phyloP scores from a whole-genome alignment of 2,888 invertebrate genomes.

The Parnassius glacialis region DNA sequence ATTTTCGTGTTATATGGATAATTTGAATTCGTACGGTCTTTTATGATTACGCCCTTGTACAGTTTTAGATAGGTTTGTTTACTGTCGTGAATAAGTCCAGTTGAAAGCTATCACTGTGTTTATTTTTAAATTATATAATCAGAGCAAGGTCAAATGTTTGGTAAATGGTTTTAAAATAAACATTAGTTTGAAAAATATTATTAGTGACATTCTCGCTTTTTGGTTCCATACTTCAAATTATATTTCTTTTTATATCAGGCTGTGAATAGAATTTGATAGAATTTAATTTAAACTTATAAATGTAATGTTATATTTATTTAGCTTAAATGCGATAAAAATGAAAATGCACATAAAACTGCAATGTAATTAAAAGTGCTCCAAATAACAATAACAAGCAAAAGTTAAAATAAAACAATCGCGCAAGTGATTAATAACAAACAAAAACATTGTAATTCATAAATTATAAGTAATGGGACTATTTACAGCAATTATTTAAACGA shows the following conservation, averaged over 20 bases:
- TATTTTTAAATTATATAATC: slow-evolving; percentile 10
- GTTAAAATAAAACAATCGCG: background rate
- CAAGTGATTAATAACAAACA: background rate
- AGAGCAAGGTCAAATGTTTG: slow-evolving; percentile 4
- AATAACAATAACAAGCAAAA: background rate
- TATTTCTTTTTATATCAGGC: no score
- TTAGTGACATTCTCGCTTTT: no score
- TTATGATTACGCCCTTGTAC: slow-evolving; percentile 3
- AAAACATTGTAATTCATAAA: background rate
- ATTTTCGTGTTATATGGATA: background rate
- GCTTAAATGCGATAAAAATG: no score
- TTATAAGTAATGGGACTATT: background rate
- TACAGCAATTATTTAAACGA: background rate
- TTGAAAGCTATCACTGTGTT: background rate
- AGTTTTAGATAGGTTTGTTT: slow-evolving; percentile 2
- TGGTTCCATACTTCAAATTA: no score
- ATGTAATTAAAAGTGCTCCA: no score
- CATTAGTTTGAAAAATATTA: no score
- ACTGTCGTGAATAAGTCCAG: background rate
- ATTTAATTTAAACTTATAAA: no score
- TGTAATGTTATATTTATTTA: no score
- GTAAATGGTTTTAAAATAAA: no score
- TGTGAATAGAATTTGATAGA: no score
- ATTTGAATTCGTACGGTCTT: background rate
- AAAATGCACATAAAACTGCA: no score